Evolutionary conservation across 2,888 invertebrate genomes (phyloP).

Genomic region (Andrena minutula): DNA sequence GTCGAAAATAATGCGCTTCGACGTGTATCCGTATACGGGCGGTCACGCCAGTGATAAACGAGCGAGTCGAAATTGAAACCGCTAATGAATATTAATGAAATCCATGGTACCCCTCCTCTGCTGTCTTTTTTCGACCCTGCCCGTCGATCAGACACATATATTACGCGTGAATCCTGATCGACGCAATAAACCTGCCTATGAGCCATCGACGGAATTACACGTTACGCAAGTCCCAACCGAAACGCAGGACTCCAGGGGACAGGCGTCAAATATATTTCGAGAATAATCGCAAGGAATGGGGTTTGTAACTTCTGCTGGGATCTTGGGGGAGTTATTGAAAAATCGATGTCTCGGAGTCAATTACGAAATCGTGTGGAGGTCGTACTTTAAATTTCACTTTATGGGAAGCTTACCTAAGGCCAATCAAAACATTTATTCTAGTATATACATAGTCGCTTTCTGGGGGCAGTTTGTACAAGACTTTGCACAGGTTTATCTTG

Average conservation of each 20-base stretch:
- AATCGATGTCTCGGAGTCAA: not conserved
- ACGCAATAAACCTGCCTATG: constrained; percentile 18
- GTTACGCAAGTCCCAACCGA: constrained; percentile 12
- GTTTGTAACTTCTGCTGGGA: too few relatives aligned
- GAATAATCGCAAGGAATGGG: not conserved
- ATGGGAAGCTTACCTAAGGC: too few relatives aligned
- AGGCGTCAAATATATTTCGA: constrained; percentile 9
- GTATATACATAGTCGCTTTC: too few relatives aligned
- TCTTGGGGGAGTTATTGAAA: not conserved
- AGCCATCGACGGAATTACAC: constrained; percentile 25
- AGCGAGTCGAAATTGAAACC: constrained; percentile 66
- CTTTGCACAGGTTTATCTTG: too few relatives aligned
- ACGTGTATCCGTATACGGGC: constrained; percentile 20
- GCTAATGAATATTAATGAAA: constrained; percentile 70
- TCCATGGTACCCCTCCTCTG: constrained; percentile 12
- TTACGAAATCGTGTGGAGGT: not conserved
- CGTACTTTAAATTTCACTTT: too few relatives aligned
- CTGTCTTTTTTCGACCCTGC: constrained; percentile 19
- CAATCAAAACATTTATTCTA: too few relatives aligned
- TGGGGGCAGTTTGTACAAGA: too few relatives aligned
- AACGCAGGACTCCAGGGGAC: not conserved
- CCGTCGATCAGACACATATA: constrained; percentile 28
- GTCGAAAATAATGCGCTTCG: constrained; percentile 19
- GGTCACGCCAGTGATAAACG: constrained; percentile 60
- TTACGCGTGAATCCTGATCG: constrained; percentile 29